These are phyloP conservation scores for Ceratoteleas bidentatus DNA, from an alignment of 1,140 invertebrate genomes.

Conservation along the genomic window DNA sequence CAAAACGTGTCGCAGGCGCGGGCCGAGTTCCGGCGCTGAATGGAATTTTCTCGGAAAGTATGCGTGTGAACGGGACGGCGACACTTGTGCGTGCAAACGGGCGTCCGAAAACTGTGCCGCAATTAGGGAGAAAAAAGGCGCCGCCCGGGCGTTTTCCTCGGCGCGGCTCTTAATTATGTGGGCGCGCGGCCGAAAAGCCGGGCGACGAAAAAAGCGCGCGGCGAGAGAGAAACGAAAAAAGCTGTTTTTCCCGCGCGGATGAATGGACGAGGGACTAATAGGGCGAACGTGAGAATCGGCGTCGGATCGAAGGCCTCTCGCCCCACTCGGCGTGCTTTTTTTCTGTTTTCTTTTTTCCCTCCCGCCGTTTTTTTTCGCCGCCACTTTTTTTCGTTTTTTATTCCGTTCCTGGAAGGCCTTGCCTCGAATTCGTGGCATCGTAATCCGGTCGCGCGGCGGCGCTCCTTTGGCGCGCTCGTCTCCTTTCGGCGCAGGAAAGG, in stretches of 20 bases:
- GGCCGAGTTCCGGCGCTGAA: slow-evolving; percentile 36
- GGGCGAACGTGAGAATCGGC: slow-evolving; percentile 67
- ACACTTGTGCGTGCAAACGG: slow-evolving; percentile 4
- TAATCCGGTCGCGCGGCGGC: slow-evolving; percentile 56
- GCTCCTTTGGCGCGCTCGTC: slow-evolving; percentile 42
- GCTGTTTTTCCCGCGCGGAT: slow-evolving; percentile 43
- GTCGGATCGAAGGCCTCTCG: slow-evolving; percentile 39
- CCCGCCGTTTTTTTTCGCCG: not conserved
- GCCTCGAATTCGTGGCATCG: slow-evolving; percentile 56
- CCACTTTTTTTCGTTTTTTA: slow-evolving; percentile 21
- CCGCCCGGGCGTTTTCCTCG: not conserved
- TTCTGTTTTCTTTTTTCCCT: not conserved
- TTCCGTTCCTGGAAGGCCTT: slow-evolving; percentile 71
- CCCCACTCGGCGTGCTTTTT: not conserved
- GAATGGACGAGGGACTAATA: slow-evolving; percentile 60
- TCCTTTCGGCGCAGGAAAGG: slow-evolving; percentile 39
- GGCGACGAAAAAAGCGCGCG: slow-evolving; percentile 15
- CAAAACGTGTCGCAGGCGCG: slow-evolving; percentile 50
- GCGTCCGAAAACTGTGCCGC: slow-evolving; percentile 8
- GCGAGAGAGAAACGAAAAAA: slow-evolving; percentile 9
- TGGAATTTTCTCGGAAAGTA: slow-evolving; percentile 52
- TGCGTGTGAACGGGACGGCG: slow-evolving; percentile 21
- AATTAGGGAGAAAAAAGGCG: slow-evolving; percentile 24
- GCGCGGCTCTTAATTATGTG: slow-evolving; percentile 15
- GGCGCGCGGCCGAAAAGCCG: slow-evolving; percentile 25